Base-by-base conservation (phyloP, 1,140 invertebrate species). In the Hylaeus anthracinus region DNA sequence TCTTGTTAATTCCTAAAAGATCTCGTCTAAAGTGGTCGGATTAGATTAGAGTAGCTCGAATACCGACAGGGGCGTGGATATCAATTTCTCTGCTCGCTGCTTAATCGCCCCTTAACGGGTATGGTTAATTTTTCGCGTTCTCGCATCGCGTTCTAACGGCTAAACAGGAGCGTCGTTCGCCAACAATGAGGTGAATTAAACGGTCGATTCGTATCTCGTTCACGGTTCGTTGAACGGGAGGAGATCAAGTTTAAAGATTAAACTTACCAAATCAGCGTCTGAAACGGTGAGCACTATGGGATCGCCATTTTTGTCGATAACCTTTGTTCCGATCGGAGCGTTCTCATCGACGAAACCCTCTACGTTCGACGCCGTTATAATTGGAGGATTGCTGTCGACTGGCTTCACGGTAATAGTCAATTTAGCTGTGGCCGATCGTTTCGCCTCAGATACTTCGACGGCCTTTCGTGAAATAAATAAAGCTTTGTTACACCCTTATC, bases 261-360 rank as follows among this genome's bases (percentile, higher is more conserved):
- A 26, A 94, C 94, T 95, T 87, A 97, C 97, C 94, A 98, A 94
- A 94, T 98, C 97, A 14, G 96, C 96, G 92, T 98, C 97, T 9
- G 95, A 95, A 14, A 98, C 97, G 6, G 94, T 95, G 53, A 98
- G 94, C 10, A 94, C 92, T 61, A 98, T 95, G 0, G 97, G 96
- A 39, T 94, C 93, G 43, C 95, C 95, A 55, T 94, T 93, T 1
- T 90, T 90, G 84, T 97, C 96, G 56, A 97, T 89, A 8, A 98
- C 96, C 90, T 95, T 95, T 3, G 97, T 98, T 26, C 97, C 97
- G 63, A 97, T 95, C 0, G 97, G 95, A 1, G 97, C 96, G 88
- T 98, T 98, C 91, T 98, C 98, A 87, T 97, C 95, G 0, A 98
- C 97, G 86, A 95, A 96, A 1, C 97, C 97, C 87, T 97, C 96